Evolutionary conservation across 2,113 vertebrate genomes (phyloP).

Genomic region (Philantomba maxwellii): DNA sequence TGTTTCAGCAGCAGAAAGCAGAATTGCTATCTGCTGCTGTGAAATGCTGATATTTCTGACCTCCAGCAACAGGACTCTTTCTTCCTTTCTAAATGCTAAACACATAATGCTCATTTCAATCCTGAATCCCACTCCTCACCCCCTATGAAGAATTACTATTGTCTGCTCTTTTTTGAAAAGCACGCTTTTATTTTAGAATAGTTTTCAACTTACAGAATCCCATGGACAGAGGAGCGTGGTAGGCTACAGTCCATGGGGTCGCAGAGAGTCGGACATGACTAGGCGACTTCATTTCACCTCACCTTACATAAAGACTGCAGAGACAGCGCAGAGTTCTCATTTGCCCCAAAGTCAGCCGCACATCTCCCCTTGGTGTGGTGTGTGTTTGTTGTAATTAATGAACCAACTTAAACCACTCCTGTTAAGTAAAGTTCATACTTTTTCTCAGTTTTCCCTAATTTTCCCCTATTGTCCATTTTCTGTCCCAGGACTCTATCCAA

Average conservation of each 20-base stretch:
- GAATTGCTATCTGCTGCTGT: rapidly evolving
- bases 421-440: background rate
- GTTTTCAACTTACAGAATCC: background rate
- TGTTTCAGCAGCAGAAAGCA: background rate
- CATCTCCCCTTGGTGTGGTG: background rate
- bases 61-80: background rate
- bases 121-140: background rate
- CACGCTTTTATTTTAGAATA: background rate
- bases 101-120: background rate
- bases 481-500: background rate
- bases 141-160: background rate
- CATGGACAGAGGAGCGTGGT: too few species aligned
- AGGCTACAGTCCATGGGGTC: too few species aligned
- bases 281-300: too few species aligned
- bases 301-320: background rate
- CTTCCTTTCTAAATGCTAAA: background rate
- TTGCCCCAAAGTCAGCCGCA: background rate
- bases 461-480: background rate
- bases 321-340: too few species aligned
- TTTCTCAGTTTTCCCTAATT: background rate
- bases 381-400: background rate
- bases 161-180: background rate
- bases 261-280: too few species aligned
- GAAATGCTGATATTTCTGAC: too few species aligned
- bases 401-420: background rate